A percentile compares a stretch with the other conserved stretches of the same genome.
Conservation (phyloP, 1,140 invertebrate genomes). For the Heliconius melpomene region DNA sequence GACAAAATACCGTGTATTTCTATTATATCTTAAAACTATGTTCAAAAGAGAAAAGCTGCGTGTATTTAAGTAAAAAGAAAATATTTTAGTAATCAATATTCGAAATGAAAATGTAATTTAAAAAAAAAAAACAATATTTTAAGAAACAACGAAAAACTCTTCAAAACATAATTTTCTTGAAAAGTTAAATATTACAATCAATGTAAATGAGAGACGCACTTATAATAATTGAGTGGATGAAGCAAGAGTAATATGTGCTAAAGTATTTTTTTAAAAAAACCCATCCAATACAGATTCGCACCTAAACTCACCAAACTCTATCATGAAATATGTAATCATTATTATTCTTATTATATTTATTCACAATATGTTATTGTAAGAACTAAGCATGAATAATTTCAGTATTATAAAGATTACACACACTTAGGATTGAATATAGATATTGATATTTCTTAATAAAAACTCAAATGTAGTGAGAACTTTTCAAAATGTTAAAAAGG, state of each 20-base stretch:
- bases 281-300: neutral
- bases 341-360: neutral
- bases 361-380: neutral
- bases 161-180: neutral
- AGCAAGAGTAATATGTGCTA: neutral
- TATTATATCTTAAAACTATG: neutral
- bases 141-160: neutral
- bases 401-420: neutral
- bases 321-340: neutral
- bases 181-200: neutral
- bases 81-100: too few species aligned
- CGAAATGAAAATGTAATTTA: neutral
- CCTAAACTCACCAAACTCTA: neutral
- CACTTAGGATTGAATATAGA: too few species aligned
- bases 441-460: too few species aligned
- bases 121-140: neutral
- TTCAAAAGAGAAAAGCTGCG: neutral
- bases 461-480: too few species aligned
- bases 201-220: neutral
- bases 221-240: neutral
- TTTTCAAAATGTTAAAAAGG: too few species aligned
- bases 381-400: conserved; percentile 13
- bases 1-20: too few species aligned
- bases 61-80: neutral
- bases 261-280: neutral